Conservation (phyloP, 2,888 invertebrate genomes). For the Bombyx huttoni region DNA sequence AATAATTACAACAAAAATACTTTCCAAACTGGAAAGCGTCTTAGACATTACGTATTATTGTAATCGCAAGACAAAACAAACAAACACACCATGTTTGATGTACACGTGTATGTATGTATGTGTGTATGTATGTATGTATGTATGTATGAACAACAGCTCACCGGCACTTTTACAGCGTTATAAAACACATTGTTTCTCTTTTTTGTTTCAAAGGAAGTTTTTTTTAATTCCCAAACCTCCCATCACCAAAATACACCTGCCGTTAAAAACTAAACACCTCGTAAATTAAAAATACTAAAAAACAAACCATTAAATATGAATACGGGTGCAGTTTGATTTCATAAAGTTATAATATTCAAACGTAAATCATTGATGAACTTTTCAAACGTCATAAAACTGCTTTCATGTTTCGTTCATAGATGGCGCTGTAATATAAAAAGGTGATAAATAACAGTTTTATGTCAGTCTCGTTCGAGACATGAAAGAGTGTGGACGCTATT, state of each 20-base stretch:
- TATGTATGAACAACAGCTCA: background rate
- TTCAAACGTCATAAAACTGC: slow-evolving; percentile 44
- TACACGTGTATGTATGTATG: no score
- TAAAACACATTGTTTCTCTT: background rate
- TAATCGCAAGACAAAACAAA: background rate
- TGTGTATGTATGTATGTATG: no score
- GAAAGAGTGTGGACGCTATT: slow-evolving; percentile 70
- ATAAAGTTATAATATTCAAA: slow-evolving; percentile 37
- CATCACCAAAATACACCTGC: slow-evolving; percentile 1
- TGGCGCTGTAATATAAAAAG: slow-evolving; percentile 53
- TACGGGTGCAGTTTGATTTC: slow-evolving; percentile 37
- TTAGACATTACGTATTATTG: background rate
- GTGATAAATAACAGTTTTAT: slow-evolving; percentile 64
- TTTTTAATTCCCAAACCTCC: background rate
- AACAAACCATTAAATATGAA: slow-evolving; percentile 13
- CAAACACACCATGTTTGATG: background rate
- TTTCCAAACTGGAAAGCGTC: background rate
- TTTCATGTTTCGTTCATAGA: slow-evolving; percentile 56
- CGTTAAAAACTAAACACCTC: background rate
- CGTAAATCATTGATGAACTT: slow-evolving; percentile 59
- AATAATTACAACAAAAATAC: background rate
- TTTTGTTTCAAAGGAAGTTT: background rate
- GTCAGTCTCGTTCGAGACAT: slow-evolving; percentile 60
- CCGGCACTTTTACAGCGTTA: background rate
- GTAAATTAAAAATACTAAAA: slow-evolving; percentile 16